phyloP scores from a whole-genome alignment of 2,113 vertebrate genomes.

The Nicator chloris region DNA sequence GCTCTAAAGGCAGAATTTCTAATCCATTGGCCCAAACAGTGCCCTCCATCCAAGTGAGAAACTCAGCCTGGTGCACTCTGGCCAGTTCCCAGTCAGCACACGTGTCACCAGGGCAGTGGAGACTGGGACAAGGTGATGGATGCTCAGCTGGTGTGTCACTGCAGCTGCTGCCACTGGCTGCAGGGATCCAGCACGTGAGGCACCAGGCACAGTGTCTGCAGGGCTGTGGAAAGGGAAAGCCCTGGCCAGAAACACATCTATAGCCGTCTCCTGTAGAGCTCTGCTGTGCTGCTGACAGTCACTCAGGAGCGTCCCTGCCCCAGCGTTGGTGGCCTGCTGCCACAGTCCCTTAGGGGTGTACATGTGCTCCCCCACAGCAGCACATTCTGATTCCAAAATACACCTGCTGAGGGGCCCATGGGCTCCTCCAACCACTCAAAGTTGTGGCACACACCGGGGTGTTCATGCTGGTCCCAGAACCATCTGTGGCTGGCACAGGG shows the following conservation, averaged over 20 bases:
- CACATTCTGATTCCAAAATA: not conserved
- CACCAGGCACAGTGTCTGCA: not conserved
- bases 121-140: not conserved
- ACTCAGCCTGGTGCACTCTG: accelerated
- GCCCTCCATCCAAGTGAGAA: not conserved
- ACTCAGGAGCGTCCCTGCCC: not conserved
- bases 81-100: not conserved
- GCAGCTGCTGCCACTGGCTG: not conserved
- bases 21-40: not conserved
- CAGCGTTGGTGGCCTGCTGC: accelerated
- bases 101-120: not conserved
- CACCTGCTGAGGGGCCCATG: not conserved
- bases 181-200: accelerated
- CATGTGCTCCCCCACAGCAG: not conserved
- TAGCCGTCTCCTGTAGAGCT: not conserved
- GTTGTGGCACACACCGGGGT: accelerated
- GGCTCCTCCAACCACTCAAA: not conserved
- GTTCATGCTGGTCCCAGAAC: accelerated
- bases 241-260: not conserved
- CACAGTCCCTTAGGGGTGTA: not conserved
- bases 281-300: not conserved
- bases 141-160: not conserved
- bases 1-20: not conserved
- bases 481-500: not conserved
- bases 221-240: not conserved